Base-by-base conservation (phyloP, 2,113 vertebrate species). In the Oostethus manadensis region DNA sequence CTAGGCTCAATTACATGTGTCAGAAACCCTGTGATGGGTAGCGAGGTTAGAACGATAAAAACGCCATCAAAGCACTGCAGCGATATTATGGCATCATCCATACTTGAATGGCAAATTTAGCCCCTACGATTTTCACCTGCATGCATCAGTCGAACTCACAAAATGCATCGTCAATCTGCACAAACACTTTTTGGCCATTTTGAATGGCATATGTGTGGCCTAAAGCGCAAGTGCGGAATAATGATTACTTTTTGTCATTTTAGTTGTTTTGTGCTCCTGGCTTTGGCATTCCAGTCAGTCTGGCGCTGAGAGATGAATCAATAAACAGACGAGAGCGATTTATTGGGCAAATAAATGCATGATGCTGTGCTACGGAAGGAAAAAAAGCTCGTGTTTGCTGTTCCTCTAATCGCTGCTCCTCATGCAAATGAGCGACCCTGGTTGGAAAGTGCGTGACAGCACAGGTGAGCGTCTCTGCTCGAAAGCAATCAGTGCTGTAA, bases 291-390 rank as follows among this genome's bases (percentile, higher is more conserved):
- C 86, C 71, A 83, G 73, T 83, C 79, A 86, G 82, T 82, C 73
- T 70, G 70, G 60, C 70, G 65, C 87, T 74, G 78, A 72, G 77
- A 81, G 83, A 88, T 84, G 77, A 84, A 87, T 87, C 79, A 84
- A 74, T 75, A 65, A 71, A 55, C 55, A 57, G 29, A 69, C 70
- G 63, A 57, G 67, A 68, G 73, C 68, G 69, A 82, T 54, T 83
- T 80, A 81, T 84, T 74, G 68, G 69, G 76, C 11, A 76, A 79
- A 77, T 77, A 70, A 29, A 29, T 13, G 42, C 6, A 18, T 70
- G 68, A 58, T 50, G 62, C 64, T 56, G 69, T 29, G 16, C 50
- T 15, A 38, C 29, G 16, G 33, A 58, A 59, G 29, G 13, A 26
- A 62, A 20, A 55, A 18, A 26, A 56, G 79, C 78, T 76, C 79